Evolutionary conservation across 2,888 invertebrate species (phyloP).

Genomic region (Tenthredo livida): DNA sequence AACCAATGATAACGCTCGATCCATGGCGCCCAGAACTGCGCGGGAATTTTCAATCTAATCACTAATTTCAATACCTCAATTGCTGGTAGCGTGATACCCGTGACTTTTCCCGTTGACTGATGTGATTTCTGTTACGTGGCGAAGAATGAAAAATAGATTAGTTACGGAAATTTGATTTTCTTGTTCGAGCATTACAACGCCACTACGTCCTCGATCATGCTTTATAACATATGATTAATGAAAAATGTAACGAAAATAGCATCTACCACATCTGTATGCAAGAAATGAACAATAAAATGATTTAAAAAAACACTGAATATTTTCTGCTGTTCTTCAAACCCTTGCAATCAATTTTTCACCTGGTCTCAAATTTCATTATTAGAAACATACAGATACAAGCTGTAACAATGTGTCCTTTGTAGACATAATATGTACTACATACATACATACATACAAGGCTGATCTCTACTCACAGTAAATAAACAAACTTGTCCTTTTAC

Average conservation of each 20-base stretch:
- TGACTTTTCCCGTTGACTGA: neutral
- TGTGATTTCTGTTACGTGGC: neutral
- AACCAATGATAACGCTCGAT: conserved; percentile 15
- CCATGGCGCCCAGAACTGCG: neutral
- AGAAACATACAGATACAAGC: neutral
- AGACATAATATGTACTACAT: neutral
- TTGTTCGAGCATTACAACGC: neutral
- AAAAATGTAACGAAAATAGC: neutral
- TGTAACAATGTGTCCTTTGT: neutral
- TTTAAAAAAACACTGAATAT: neutral
- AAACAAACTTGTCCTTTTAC: neutral
- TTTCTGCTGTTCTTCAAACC: neutral
- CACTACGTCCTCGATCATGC: neutral
- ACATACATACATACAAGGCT: neutral
- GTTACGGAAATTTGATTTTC: neutral
- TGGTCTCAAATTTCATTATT: neutral
- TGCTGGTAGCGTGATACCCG: no score
- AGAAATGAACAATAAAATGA: conserved; percentile 3
- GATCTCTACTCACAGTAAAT: neutral
- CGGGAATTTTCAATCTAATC: neutral
- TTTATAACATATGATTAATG: neutral
- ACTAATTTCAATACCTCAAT: no score
- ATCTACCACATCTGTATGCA: neutral
- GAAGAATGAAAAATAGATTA: neutral
- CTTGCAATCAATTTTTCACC: neutral